Evolutionary conservation across 23 tunicate genomes (phyloP), one percentile per base, ranked within the genome.

Genomic region (Trididemnum nubilum): DNA sequence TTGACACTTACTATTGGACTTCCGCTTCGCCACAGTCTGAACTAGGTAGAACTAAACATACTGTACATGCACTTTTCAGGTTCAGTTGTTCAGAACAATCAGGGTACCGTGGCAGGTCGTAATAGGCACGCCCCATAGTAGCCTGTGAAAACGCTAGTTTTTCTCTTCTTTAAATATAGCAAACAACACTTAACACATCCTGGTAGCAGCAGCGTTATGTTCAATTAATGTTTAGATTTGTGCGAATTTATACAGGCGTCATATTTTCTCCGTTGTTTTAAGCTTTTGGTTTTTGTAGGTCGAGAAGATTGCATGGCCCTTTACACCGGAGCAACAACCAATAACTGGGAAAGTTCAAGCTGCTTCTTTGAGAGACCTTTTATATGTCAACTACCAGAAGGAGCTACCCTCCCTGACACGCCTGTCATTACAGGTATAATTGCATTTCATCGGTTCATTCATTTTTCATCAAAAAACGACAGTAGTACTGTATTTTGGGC

Each of bases 311-410:
- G 98, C 63, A 64, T 93, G 74, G 51, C 59, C 34, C 64, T 93
- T 2, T 93, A 93, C 86, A 85, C 93, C n/a, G 93, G 98, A 44
- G 84, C 75, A 22, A 75, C 83, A 24, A 33, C 29, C 28, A 23
- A 72, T 18, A 93, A 93, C 79, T 93, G 98, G 98, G 98, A 93
- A 80, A 81, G 79, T 21, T 76, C 87, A 30, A 88, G 87, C 40
- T 93, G 98, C 73, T 93, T 93, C 51, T 69, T 60, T 33, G 70
- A 84, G 52, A 72, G 75, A 49, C 98, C 92, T 5, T 93, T 50
- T 44, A 87, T 93, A 27, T 93, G 98, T 77, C 83, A 84, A 49
- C 54, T 84, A 31, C 93, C 92, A 0, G 98, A 87, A 30, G 98
- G 98, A n/a, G 19, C 98, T 9, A 84, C 70, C 33, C 72, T 93